Evolutionary conservation across 2,113 vertebrate genomes (phyloP), one percentile per base, ranked within the genome.

Genomic region (Eurypyga helias): DNA sequence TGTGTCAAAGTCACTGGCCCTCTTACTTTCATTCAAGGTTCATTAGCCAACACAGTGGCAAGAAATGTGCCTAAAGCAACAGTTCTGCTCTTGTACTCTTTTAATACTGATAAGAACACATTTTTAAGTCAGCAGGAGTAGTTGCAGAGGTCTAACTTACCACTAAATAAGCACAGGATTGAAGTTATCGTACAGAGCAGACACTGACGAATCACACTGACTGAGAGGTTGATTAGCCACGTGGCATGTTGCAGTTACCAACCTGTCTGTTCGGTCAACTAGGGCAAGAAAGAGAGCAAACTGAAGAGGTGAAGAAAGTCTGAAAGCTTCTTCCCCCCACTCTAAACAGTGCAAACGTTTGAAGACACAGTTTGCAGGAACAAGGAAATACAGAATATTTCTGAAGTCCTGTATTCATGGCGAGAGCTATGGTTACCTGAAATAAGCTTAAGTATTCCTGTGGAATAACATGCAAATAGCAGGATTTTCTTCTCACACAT

Each of bases 31-130:
- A 95, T 92, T 95, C 92, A 96, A 96, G 91, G 85, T 64, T 96
- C 60, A 24, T 77, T 69, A 95, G 92, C 84, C 93, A 95, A 94
- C 73, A 93, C 46, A 46, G 81, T 61, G 88, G 91, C 91, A 95
- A 75, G 94, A 96, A 79, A 79, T 15, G 60, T 92, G 95, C 93
- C 90, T 92, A 72, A 94, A 94, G 82, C 93, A 94, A 80, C 79
- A 94, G 78, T 73, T 96, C 67, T 48, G 36, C 82, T 93, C 84
- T 64, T 57, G 81, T 62, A 85, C 73, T 95, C 58, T 62, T 97
- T 95, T 98, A 97, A 98, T 97, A 98, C 97, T 97, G 97, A 95
- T 97, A 97, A 84, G 67, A 87, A 90, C 23, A 83, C 1, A 65
- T 55, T 94, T 92, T 67, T 29, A 70, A 70, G 83, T 83, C 73